These are phyloP conservation scores for Chunga burmeisteri DNA, from an alignment of 2,113 vertebrate species.

Conservation along the genomic window DNA sequence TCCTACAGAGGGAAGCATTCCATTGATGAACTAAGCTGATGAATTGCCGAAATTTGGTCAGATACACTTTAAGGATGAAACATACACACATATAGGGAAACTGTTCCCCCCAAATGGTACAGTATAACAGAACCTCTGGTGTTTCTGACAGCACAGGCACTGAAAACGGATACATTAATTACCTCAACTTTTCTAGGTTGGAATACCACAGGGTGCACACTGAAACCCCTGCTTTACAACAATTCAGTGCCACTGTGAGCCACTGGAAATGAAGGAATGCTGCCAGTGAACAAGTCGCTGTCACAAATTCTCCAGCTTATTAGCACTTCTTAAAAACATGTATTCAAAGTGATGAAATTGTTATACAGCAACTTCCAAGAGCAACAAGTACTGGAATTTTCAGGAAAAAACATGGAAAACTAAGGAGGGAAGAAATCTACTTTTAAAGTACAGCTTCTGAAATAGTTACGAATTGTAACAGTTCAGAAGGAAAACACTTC, in stretches of 20 bases:
- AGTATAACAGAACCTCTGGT: not conserved
- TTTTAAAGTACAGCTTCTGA: not conserved
- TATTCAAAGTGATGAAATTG: not conserved
- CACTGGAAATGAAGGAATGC: not conserved
- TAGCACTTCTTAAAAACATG: not conserved
- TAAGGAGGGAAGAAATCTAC: not conserved
- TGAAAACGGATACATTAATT: not conserved
- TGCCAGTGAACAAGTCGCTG: not conserved
- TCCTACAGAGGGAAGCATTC: not conserved
- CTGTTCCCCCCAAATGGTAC: not conserved
- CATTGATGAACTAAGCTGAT: not conserved
- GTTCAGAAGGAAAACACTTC: not conserved
- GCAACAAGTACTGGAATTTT: not conserved
- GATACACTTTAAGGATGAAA: not conserved
- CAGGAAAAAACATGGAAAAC: not conserved
- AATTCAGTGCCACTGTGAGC: not conserved
- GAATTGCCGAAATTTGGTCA: not conserved
- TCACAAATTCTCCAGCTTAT: not conserved
- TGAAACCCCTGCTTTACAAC: not conserved
- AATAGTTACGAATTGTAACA: not conserved
- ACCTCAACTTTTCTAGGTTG: not conserved
- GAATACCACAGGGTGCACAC: not conserved
- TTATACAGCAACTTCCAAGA: not conserved
- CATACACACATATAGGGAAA: fast-evolving
- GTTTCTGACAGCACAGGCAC: not conserved